Base-by-base conservation (phyloP, 2,113 vertebrate genomes). In the Pomatorhinus ruficollis region DNA sequence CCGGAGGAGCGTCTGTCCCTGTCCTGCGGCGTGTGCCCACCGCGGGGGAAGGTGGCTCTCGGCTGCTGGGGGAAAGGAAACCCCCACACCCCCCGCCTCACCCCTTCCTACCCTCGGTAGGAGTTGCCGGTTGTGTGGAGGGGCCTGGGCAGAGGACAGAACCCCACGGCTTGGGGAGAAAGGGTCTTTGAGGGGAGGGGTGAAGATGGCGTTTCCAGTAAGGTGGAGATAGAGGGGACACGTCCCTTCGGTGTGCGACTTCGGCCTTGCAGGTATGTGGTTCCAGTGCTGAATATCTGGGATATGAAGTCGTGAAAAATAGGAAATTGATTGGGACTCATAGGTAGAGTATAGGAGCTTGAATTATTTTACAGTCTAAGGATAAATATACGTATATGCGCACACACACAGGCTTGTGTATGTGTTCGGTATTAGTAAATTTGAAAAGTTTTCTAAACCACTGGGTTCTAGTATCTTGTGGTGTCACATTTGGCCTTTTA, bases 391-490 rank as follows among this genome's bases (percentile, higher is more conserved):
- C 6, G 3, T 31, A 10, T 3, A 10, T 11, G 5, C 2, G 1
- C 5, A 3, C 5, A 2, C 2, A 13, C 2, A 11, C 0, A 33
- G 9, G 11, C 9, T 2, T 37, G 4, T 10, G 5, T 44, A 8
- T 52, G 5, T 42, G 6, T 63, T 71, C 18, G 5, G 5, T 83
- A 16, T 16, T 83, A 21, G 28, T 30, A 50, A 83, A 56, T 89
- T 53, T 10, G 28, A 12, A 10, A 72, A 27, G 31, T 71, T 88
- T 78, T 44, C 9, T 72, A 39, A 65, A 5, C 13, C 22, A 16
- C 12, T 52, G 57, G 47, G 37, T 81, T 66, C 21, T 53, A 30
- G 25, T 54, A 42, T 63, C n/a, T 23, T 70, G 37, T 64, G 10
- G 6, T 80, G 37, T 57, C 30, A 15, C n/a, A 44, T 72, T 60